Percentiles rank a stretch among this genome's conserved stretches.
Conservation (phyloP, 2,888 invertebrate genomes). For the Ochlodes sylvanus region DNA sequence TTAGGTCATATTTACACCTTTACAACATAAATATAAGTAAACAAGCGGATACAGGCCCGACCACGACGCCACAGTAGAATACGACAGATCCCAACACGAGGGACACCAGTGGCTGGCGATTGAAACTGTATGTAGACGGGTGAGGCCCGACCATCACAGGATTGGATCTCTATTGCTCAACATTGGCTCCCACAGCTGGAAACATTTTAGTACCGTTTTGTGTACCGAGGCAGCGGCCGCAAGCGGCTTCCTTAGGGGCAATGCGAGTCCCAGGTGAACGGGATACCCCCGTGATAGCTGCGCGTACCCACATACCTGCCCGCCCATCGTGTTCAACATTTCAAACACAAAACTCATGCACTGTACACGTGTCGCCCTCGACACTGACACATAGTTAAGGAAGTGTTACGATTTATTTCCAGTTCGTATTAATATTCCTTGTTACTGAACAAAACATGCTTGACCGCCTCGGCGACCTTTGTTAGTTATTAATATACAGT, state of each 20-base stretch:
- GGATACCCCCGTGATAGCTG: too few relatives aligned
- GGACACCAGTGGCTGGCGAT: not conserved
- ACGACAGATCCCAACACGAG: too few relatives aligned
- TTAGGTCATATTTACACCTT: not conserved
- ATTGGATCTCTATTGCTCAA: too few relatives aligned
- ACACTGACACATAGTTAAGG: slow-evolving; percentile 17
- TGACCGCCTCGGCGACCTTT: not conserved
- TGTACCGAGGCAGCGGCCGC: too few relatives aligned
- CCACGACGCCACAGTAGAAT: too few relatives aligned
- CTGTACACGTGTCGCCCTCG: slow-evolving; percentile 27
- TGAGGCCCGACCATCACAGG: not conserved
- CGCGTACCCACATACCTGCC: not conserved
- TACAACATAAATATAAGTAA: not conserved
- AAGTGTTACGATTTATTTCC: slow-evolving; percentile 7
- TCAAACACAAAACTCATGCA: slow-evolving; percentile 34
- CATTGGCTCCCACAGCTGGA: too few relatives aligned
- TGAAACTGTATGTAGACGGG: not conserved
- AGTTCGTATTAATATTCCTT: slow-evolving; percentile 9
- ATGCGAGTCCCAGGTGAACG: too few relatives aligned
- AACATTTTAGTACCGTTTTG: too few relatives aligned
- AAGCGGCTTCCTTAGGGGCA: too few relatives aligned
- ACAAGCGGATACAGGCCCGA: too few relatives aligned
- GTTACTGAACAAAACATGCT: slow-evolving; percentile 27
- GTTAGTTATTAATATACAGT: slow-evolving; percentile 27
- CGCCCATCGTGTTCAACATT: slow-evolving; percentile 1